These are phyloP conservation scores for Struthidea cinerea DNA, from an alignment of 2,113 vertebrate genomes.

Conservation along the genomic window DNA sequence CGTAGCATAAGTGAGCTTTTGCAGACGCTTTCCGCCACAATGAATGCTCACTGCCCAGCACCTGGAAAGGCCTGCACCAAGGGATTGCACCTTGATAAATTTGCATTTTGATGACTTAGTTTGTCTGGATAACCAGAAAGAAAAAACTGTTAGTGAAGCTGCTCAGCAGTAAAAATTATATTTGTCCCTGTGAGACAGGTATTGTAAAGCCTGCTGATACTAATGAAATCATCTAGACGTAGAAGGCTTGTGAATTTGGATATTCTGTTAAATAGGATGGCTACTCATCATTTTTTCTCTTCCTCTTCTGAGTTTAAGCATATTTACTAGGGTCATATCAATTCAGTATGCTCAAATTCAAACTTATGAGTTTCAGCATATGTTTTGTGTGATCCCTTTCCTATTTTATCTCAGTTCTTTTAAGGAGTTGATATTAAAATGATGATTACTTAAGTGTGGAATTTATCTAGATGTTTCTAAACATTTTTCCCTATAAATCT, in stretches of 20 bases:
- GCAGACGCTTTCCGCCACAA: neutral
- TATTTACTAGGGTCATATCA: neutral
- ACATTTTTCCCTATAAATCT: neutral
- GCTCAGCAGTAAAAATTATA: neutral
- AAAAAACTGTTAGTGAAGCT: neutral
- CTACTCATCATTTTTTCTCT: neutral
- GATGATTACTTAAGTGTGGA: neutral
- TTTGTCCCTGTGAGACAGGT: neutral
- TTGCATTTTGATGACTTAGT: neutral
- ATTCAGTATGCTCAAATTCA: neutral
- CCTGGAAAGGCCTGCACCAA: neutral
- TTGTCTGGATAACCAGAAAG: neutral
- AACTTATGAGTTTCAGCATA: neutral
- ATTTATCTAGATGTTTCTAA: neutral
- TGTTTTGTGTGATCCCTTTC: neutral
- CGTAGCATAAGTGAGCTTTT: fast-evolving
- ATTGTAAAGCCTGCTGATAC: neutral
- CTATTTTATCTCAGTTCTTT: neutral
- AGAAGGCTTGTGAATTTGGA: neutral
- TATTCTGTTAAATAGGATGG: neutral
- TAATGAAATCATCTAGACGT: neutral
- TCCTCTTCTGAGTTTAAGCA: neutral
- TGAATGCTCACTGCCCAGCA: neutral
- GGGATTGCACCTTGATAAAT: neutral
- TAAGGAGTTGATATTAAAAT: neutral